Percentiles rank a stretch among this genome's conserved stretches.
Evolutionary conservation across 2,797 vertebrate genomes (phyloP).

Genomic region (Luscinia luscinia): DNA sequence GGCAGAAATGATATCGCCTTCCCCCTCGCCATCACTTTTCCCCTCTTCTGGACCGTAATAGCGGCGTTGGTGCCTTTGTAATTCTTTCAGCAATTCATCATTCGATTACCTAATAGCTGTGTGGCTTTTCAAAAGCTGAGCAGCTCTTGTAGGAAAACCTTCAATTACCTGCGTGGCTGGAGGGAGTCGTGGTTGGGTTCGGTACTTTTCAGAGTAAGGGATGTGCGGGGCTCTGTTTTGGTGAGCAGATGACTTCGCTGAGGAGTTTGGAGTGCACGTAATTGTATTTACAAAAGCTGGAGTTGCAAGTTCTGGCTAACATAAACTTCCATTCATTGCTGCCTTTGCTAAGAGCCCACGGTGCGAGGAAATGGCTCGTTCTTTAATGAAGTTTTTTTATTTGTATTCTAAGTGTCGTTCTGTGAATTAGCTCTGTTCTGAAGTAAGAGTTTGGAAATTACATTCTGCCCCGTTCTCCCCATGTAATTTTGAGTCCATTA

Average conservation of each 20-base stretch:
- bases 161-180: neutral
- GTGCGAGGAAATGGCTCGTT: neutral
- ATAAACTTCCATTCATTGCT: conserved; percentile 63
- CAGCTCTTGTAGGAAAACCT: neutral
- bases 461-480: conserved; percentile 44
- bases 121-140: neutral
- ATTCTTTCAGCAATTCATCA: neutral
- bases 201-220: neutral
- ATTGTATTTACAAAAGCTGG: conserved; percentile 55
- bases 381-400: neutral
- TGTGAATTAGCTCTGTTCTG: neutral
- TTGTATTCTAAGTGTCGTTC: neutral
- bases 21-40: neutral
- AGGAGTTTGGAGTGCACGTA: neutral
- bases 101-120: neutral
- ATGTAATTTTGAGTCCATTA: conserved; percentile 63
- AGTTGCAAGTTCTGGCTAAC: conserved; percentile 27
- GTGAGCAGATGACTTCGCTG: conserved; percentile 40
- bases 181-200: neutral
- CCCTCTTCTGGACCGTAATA: neutral
- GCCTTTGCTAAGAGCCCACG: neutral
- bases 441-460: conserved; percentile 42
- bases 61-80: neutral
- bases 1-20: neutral
- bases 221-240: neutral